phyloP scores from a whole-genome alignment of 2,888 invertebrate species.

The Bombylius major region DNA sequence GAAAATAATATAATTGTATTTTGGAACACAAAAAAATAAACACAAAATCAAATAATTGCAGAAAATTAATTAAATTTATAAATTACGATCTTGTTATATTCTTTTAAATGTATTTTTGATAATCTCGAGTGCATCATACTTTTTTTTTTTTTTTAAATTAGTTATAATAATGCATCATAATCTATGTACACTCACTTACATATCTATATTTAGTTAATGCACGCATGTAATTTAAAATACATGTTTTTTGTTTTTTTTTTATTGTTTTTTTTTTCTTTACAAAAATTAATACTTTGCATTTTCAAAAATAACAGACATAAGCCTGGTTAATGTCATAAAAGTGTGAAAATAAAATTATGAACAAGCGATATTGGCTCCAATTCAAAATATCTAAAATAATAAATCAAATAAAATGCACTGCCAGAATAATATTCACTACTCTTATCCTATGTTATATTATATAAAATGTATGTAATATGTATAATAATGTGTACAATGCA shows the following conservation, averaged over 20 bases:
- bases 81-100: too few species aligned
- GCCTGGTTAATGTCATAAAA: conserved; percentile 17
- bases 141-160: background rate
- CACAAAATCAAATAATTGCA: background rate
- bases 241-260: too few species aligned
- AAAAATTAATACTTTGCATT: background rate
- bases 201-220: background rate
- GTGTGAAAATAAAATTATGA: conserved; percentile 18
- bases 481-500: too few species aligned
- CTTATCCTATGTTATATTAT: background rate
- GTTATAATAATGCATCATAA: too few species aligned
- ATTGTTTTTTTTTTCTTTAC: too few species aligned
- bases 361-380: conserved; percentile 18
- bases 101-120: background rate
- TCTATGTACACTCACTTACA: too few species aligned
- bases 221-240: too few species aligned
- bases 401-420: conserved; percentile 16
- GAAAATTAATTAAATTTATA: background rate
- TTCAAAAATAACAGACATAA: conserved; percentile 8
- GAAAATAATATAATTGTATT: too few species aligned
- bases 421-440: background rate
- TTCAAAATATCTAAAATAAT: conserved; percentile 15
- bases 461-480: too few species aligned
- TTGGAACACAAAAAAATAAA: too few species aligned
- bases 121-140: conserved; percentile 1